These are phyloP conservation scores for Listrodromus nycthemerus DNA, from an alignment of 2,888 invertebrate genomes.

Conservation along the genomic window DNA sequence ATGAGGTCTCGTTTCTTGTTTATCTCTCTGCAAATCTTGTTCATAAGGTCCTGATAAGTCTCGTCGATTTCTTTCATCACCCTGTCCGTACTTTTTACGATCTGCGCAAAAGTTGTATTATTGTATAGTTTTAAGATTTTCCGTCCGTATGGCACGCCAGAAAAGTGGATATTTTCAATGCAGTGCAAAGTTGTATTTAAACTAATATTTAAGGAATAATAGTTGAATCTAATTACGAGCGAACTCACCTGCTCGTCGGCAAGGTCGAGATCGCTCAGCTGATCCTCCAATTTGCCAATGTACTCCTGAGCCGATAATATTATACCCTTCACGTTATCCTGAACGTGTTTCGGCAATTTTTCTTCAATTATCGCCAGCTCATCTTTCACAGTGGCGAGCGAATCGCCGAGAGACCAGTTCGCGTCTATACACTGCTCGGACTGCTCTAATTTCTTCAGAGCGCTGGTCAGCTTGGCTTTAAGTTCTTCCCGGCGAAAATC, in stretches of 20 bases:
- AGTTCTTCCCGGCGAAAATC: conserved; percentile 67
- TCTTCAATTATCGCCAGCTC: conserved; percentile 40
- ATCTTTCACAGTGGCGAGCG: conserved; percentile 51
- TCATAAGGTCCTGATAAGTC: conserved; percentile 72
- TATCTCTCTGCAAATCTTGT: conserved; percentile 70
- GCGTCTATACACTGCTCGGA: conserved; percentile 67
- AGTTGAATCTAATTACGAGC: not conserved
- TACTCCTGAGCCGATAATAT: conserved; percentile 73
- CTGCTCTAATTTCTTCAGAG: conserved; percentile 69
- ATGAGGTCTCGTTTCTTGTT: conserved; percentile 72
- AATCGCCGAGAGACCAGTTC: conserved; percentile 60
- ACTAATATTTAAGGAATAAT: not conserved
- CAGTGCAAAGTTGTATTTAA: too few species aligned
- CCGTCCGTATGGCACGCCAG: conserved; percentile 10
- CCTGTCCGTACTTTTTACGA: conserved; percentile 69
- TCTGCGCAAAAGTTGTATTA: conserved; percentile 61
- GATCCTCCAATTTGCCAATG: conserved; percentile 72
- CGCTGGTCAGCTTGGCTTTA: conserved; percentile 59
- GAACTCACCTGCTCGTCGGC: conserved; percentile 73
- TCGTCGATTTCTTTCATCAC: conserved; percentile 72
- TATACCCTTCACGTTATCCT: conserved; percentile 70
- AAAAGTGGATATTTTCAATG: not conserved
- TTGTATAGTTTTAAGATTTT: too few species aligned
- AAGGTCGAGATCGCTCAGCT: conserved; percentile 72
- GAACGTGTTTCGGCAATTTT: conserved; percentile 67